phyloP scores from a whole-genome alignment of 2,888 invertebrate species.

The Polydesmus complanatus region DNA sequence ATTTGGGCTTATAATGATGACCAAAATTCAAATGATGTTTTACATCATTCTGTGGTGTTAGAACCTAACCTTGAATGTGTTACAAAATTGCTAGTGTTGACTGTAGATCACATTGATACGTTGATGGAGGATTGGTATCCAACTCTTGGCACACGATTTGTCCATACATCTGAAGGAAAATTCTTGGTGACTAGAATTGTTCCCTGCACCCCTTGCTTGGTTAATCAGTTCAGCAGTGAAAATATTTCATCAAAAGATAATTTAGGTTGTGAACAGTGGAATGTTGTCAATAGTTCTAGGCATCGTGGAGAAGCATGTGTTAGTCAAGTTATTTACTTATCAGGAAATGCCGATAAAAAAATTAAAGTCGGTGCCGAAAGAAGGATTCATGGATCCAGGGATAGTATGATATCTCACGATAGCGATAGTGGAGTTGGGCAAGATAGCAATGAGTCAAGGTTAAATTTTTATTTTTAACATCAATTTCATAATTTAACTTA shows the following conservation, averaged over 20 bases:
- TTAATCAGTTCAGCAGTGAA: constrained; percentile 29
- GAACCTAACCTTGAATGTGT: constrained; percentile 67
- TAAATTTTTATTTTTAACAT: constrained; percentile 3
- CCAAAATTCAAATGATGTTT: constrained; percentile 21
- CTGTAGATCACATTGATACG: constrained; percentile 91
- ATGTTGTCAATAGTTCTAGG: constrained; percentile 18
- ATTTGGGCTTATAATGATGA: constrained; percentile 7
- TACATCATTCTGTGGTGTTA: constrained; percentile 41
- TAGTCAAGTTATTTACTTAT: constrained; percentile 13
- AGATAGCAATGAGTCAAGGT: constrained; percentile 57
- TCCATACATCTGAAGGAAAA: constrained; percentile 91
- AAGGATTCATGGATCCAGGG: constrained; percentile 23
- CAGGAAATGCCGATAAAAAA: background rate
- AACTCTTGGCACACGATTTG: constrained; percentile 86
- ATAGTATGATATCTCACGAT: constrained; percentile 48
- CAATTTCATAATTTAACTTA: background rate
- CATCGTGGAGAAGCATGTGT: constrained; percentile 18
- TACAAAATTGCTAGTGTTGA: constrained; percentile 66
- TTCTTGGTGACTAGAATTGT: constrained; percentile 85
- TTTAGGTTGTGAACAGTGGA: constrained; percentile 21
- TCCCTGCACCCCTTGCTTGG: constrained; percentile 77
- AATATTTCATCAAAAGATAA: constrained; percentile 10
- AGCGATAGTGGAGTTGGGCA: constrained; percentile 71
- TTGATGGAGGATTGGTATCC: constrained; percentile 98
- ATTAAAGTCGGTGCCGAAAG: constrained; percentile 13